Evolutionary conservation across 2,888 invertebrate genomes (phyloP), one percentile per base, ranked within the genome.

Genomic region (Anagyrus pseudococci): DNA sequence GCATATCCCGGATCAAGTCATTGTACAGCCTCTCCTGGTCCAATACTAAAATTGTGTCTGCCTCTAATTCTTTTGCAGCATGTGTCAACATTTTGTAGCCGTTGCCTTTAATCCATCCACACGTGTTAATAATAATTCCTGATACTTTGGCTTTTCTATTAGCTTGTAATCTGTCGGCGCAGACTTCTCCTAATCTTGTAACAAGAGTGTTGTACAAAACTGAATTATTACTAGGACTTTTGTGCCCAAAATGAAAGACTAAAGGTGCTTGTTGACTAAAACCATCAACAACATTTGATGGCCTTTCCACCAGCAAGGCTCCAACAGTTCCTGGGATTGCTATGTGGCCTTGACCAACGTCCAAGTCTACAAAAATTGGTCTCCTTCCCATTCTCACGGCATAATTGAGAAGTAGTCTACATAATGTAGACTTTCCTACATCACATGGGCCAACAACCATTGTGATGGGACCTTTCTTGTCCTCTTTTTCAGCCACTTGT

Each of bases 21-120:
- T 94, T 97, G 81, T 95, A 98, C 0, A 99, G 83, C 69, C 98
- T 86, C 80, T 99, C 98, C 79, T 98, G 97, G 80, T 98, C 98
- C 67, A 99, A 80, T 0, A 98, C 98, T 71, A 98, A 84, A 70
- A 99, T 94, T 0, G 96, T 91, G 75, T 97, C 96, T 2, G 97
- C 96, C 85, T 97, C 96, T 82, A 98, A 98, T 0, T 94, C 92
- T 73, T 94, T 91, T 0, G 96, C 96, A 0, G 94, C 90, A 73
- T 94, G 92, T 2, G 93, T 87, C 13, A 99, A 80, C 58, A 93
- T 86, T 73, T 90, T 90, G 80, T 96, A 98, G 0, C 98, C 98
- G 0, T 87, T 89, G 0, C 90, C 93, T 81, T 96, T 96, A 1
- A 98, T 90, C 97, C 97, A 99, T 0, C 98, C 98, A 72, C 97